Evolutionary conservation across 2,888 invertebrate species (phyloP).

Genomic region (Strigamia crassipes): DNA sequence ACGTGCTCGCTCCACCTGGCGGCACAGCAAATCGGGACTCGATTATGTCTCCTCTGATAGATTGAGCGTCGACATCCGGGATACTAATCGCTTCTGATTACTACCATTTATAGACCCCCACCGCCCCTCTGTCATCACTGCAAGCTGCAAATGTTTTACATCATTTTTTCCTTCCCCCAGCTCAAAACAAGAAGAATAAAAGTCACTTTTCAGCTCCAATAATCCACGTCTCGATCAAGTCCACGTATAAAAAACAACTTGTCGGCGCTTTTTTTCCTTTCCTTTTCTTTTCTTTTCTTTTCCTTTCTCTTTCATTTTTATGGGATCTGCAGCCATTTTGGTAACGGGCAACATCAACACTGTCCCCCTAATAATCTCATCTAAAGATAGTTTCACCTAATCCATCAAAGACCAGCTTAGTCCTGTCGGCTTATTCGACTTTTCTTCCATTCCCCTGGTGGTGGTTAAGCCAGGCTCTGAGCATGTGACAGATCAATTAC

Average conservation of each 20-base stretch:
- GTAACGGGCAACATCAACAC: conserved; percentile 40
- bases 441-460: conserved; percentile 43
- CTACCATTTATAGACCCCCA: conserved; percentile 8
- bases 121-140: neutral
- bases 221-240: neutral
- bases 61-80: conserved; percentile 35
- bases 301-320: neutral
- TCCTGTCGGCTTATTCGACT: conserved; percentile 43
- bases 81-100: conserved; percentile 30
- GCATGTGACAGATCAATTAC: conserved; percentile 40
- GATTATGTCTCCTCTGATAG: conserved; percentile 34
- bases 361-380: conserved; percentile 43
- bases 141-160: neutral
- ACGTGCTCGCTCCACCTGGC: conserved; percentile 31
- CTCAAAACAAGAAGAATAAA: neutral
- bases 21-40: conserved; percentile 23
- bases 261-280: neutral
- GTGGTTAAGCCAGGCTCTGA: conserved; percentile 32
- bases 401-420: conserved; percentile 45
- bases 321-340: conserved; percentile 32
- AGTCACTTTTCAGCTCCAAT: conserved; percentile 9
- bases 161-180: neutral
- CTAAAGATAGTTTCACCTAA: conserved; percentile 39
- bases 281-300: neutral
- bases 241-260: neutral